Evolutionary conservation across 1,140 invertebrate species (phyloP).

Genomic region (Aphidius gifuensis): DNA sequence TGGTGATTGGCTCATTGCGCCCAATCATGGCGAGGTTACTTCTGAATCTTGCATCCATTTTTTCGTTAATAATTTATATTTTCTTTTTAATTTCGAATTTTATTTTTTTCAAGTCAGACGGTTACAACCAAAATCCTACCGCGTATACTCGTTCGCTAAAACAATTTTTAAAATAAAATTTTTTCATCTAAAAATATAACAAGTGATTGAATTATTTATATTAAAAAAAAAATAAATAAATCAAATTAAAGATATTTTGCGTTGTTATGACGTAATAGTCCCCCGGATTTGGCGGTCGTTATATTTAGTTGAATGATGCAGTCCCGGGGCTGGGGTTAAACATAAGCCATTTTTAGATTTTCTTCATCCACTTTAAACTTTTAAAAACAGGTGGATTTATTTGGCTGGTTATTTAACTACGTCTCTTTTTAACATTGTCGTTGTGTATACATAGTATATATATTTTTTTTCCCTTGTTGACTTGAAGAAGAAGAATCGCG

Average conservation of each 20-base stretch:
- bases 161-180: slow-evolving; percentile 36
- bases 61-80: slow-evolving; percentile 51
- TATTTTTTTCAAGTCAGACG: slow-evolving; percentile 5
- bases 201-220: background rate
- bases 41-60: slow-evolving; percentile 80
- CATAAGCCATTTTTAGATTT: slow-evolving; percentile 46
- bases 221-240: background rate
- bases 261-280: slow-evolving; percentile 39
- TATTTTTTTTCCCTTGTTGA: slow-evolving; percentile 9
- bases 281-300: slow-evolving; percentile 46
- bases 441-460: slow-evolving; percentile 17
- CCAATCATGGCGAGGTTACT: slow-evolving; percentile 89
- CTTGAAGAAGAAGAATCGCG: slow-evolving; percentile 18
- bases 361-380: background rate
- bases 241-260: too few relatives aligned
- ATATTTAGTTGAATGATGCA: slow-evolving; percentile 43
- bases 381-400: slow-evolving; percentile 48
- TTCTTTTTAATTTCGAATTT: slow-evolving; percentile 5
- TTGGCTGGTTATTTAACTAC: too few relatives aligned
- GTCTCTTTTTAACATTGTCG: too few relatives aligned
- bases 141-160: slow-evolving; percentile 65
- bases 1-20: slow-evolving; percentile 84
- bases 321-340: slow-evolving; percentile 36
- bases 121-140: slow-evolving; percentile 28
- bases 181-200: background rate